Evolutionary conservation across 2,888 invertebrate genomes (phyloP), one percentile per base, ranked within the genome.

Genomic region (Ametastegia equiseti): DNA sequence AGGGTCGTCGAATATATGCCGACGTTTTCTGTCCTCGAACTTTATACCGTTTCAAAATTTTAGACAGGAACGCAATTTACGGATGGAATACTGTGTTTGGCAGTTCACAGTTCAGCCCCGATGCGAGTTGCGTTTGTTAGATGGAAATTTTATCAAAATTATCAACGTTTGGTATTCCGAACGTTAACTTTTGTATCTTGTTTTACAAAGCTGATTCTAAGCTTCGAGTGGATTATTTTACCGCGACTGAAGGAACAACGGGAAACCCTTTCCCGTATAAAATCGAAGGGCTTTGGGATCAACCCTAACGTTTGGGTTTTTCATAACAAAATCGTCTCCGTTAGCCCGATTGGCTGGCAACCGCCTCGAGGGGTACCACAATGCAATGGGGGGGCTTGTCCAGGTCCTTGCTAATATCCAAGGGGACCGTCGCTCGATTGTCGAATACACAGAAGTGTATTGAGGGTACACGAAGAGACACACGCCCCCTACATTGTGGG

Each of bases 261-360:
- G 42, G 15, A 78, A 57, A 57, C 78, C 60, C 45, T 50, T 78
- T 78, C 45, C 60, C n/a, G n/a, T 39, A 47, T 5, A 33, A 27
- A 63, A 78, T 83, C 73, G 84, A 79, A 82, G 87, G 81, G 87
- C 83, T 85, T n/a, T n/a, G 83, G 85, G 85, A 84, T 83, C 83
- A 85, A 89, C 89, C 89, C 89, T 84, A 87, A 81, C 85, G 87
- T 87, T 87, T 86, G 84, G 86, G 84, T 87, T 87, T 88, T 87
- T 88, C 88, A 88, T 89, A 90, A 36, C 33, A 50, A 90, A 88
- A 88, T 91, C 90, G 91, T 90, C 89, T 88, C 87, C 86, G 85
- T 83, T 84, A 82, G 83, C 86, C 84, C 88, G 88, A 91, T 91
- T 91, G 91, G 91, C 86, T 86, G 83, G 84, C 82, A n/a, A 60